A percentile compares a stretch with the other conserved stretches of the same genome.
phyloP scores from a whole-genome alignment of 2,797 vertebrate genomes.

The Jordanella pulchra region DNA sequence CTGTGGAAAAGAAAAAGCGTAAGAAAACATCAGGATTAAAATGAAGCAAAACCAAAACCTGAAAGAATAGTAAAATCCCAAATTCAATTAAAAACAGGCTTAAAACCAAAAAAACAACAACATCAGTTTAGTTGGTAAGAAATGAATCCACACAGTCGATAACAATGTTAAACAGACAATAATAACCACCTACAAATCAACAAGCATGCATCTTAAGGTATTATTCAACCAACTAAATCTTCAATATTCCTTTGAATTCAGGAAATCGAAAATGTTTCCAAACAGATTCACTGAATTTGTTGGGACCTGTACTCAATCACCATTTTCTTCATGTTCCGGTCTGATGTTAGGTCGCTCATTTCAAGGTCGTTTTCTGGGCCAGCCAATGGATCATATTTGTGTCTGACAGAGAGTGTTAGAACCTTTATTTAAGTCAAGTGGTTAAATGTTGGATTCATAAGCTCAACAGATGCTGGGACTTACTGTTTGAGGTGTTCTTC shows the following conservation, averaged over 20 bases:
- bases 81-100: background rate
- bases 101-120: background rate
- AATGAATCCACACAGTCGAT: fast-evolving
- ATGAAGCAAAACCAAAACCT: too few relatives aligned
- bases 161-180: background rate
- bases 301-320: conserved; percentile 41
- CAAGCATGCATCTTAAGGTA: background rate
- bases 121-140: fast-evolving
- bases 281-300: conserved; percentile 48
- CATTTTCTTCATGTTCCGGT: conserved; percentile 63
- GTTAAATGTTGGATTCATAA: background rate
- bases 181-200: background rate
- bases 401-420: conserved; percentile 33
- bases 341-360: conserved; percentile 20
- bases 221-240: background rate
- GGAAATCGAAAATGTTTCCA: background rate
- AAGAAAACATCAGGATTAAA: background rate
- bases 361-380: conserved; percentile 37
- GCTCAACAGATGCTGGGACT: background rate
- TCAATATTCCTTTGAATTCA: background rate
- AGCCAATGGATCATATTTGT: conserved; percentile 32
- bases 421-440: background rate
- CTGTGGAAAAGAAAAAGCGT: background rate
- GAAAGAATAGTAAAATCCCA: background rate
- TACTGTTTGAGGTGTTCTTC: conserved; percentile 61